Evolutionary conservation across 2,888 invertebrate species (phyloP).

Genomic region (Pseudolycoriella hygida): DNA sequence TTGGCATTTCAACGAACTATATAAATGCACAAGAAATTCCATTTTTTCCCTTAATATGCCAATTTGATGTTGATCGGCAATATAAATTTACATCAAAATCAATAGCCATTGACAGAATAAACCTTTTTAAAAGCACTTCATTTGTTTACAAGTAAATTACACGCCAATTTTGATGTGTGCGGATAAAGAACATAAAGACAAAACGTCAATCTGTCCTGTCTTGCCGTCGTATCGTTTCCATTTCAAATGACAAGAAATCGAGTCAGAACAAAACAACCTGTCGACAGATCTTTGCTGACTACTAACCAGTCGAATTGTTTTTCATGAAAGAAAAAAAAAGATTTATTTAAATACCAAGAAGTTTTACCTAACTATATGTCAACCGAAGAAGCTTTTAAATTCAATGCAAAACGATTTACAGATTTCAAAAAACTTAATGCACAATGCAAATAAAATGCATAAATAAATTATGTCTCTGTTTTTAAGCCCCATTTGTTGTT

Average conservation of each 20-base stretch:
- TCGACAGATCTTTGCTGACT: neutral
- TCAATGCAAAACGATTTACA: conserved; percentile 26
- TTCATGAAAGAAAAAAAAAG: conserved; percentile 7
- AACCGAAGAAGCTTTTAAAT: conserved; percentile 27
- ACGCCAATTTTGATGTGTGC: conserved; percentile 1
- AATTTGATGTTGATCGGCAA: no score
- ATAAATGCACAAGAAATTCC: no score
- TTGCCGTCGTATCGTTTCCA: neutral
- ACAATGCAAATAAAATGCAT: conserved; percentile 22
- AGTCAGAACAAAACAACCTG: neutral
- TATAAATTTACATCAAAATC: no score
- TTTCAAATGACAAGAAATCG: neutral
- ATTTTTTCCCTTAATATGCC: no score
- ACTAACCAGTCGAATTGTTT: conserved; percentile 13
- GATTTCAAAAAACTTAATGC: conserved; percentile 25
- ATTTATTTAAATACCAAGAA: conserved; percentile 19
- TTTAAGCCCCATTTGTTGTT: conserved; percentile 1
- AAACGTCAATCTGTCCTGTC: conserved; percentile 5
- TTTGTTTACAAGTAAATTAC: conserved; percentile 1
- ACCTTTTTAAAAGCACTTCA: conserved; percentile 1
- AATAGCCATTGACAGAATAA: neutral
- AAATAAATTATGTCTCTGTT: conserved; percentile 18
- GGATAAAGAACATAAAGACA: conserved; percentile 1
- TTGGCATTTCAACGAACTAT: no score
- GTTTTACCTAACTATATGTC: conserved; percentile 19